These are phyloP conservation scores for Fragum whitleyi DNA, from an alignment of 2,888 invertebrate species.

Conservation along the genomic window DNA sequence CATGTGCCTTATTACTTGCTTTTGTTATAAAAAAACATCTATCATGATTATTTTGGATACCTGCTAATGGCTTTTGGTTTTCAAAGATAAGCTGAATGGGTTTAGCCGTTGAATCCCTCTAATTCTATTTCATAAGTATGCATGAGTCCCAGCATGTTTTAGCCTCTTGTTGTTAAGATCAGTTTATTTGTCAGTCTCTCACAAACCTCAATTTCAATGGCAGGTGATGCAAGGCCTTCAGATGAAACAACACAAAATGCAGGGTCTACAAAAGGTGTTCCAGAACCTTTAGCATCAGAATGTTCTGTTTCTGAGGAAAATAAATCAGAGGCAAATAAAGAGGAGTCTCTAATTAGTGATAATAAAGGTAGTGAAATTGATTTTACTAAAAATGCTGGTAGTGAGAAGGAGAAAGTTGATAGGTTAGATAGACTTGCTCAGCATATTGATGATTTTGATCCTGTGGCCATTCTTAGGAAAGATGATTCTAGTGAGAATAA, in stretches of 20 bases:
- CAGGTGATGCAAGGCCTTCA: neutral
- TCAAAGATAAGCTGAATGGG: no score
- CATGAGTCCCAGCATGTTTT: no score
- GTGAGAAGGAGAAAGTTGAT: slow-evolving; percentile 30
- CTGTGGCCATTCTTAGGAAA: slow-evolving; percentile 28
- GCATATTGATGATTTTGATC: slow-evolving; percentile 63
- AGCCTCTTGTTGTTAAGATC: no score
- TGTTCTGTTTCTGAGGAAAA: neutral
- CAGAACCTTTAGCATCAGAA: neutral
- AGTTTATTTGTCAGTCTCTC: neutral
- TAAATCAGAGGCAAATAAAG: neutral
- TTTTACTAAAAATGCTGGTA: slow-evolving; percentile 7
- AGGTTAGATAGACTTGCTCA: slow-evolving; percentile 47
- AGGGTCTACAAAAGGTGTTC: neutral
- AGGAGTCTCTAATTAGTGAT: neutral
- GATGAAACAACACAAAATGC: neutral
- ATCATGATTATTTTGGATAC: no score
- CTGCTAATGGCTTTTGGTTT: no score
- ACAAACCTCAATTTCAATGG: neutral
- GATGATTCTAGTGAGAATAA: neutral
- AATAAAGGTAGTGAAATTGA: slow-evolving; percentile 4
- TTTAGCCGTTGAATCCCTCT: no score
- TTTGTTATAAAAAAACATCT: no score
- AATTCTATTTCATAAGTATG: no score
- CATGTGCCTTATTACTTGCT: no score